Conservation (phyloP, 2,888 invertebrate genomes). For the Parasteatoda lunata region DNA sequence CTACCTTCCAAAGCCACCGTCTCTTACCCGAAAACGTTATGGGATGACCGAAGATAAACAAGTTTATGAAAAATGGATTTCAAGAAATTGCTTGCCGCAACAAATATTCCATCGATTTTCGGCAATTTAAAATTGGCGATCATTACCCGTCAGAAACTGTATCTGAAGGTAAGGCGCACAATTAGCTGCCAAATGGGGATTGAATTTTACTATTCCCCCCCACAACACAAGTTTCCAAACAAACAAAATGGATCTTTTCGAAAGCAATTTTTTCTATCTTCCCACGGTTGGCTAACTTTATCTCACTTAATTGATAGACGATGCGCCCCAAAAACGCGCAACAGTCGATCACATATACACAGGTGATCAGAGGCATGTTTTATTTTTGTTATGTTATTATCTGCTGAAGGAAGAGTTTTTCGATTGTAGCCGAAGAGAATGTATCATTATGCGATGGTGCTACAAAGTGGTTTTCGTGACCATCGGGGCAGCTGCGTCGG, state of each 20-base stretch:
- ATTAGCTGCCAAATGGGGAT: background rate
- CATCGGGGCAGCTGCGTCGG: constrained; percentile 38
- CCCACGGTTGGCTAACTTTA: constrained; percentile 47
- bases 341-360: constrained; percentile 56
- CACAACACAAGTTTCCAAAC: background rate
- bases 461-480: constrained; percentile 65
- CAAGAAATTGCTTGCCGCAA: background rate
- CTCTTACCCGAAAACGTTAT: background rate
- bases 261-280: constrained; percentile 39
- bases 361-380: constrained; percentile 14
- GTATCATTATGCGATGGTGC: constrained; percentile 48
- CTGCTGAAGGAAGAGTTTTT: constrained; percentile 4
- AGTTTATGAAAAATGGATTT: constrained; percentile 2
- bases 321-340: constrained; percentile 16
- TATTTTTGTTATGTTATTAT: background rate
- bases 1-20: background rate
- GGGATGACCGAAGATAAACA: background rate
- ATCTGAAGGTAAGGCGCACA: background rate
- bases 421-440: background rate
- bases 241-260: background rate
- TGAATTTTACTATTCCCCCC: constrained; percentile 7
- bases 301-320: constrained; percentile 53
- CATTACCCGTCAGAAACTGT: background rate
- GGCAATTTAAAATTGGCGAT: background rate
- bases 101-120: background rate